A percentile compares a stretch with the other conserved stretches of the same genome.
These are phyloP conservation scores for Acanthurus lineatus DNA, from an alignment of 2,797 vertebrate species.

Conservation along the genomic window DNA sequence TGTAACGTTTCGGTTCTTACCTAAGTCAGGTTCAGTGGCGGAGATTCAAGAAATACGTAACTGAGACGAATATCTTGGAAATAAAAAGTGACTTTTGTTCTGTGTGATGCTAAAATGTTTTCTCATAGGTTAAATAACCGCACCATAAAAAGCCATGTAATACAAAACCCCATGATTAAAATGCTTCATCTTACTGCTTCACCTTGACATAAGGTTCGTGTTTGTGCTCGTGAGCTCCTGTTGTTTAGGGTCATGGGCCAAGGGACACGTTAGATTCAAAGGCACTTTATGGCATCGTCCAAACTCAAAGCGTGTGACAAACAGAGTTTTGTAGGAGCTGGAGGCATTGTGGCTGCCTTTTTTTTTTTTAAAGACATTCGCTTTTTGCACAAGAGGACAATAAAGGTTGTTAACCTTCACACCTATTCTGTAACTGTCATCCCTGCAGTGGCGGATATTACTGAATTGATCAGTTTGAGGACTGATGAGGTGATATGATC, in stretches of 20 bases:
- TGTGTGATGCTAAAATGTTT: constrained; percentile 2
- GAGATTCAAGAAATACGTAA: not conserved
- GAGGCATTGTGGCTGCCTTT: not conserved
- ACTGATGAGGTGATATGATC: constrained; percentile 54
- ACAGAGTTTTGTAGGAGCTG: constrained; percentile 11
- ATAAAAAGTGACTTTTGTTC: constrained; percentile 1
- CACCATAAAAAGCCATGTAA: constrained; percentile 16
- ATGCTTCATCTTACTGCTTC: constrained; percentile 28
- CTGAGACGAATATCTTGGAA: not conserved
- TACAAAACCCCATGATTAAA: constrained; percentile 33
- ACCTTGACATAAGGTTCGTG: constrained; percentile 38
- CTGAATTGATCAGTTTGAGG: constrained; percentile 52
- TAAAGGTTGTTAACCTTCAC: not conserved
- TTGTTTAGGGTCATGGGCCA: constrained; percentile 66
- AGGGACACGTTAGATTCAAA: constrained; percentile 45
- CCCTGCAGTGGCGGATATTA: constrained; percentile 20
- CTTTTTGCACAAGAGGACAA: not conserved
- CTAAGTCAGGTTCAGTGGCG: not conserved
- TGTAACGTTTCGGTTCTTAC: not conserved
- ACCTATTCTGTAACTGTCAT: constrained; percentile 1
- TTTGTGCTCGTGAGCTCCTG: constrained; percentile 30
- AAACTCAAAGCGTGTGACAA: constrained; percentile 21
- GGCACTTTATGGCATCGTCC: constrained; percentile 29
- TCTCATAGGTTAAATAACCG: constrained; percentile 9
- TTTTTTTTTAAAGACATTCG: no score